phyloP scores from a whole-genome alignment of 2,888 invertebrate genomes.

The Tiliacea citrago region DNA sequence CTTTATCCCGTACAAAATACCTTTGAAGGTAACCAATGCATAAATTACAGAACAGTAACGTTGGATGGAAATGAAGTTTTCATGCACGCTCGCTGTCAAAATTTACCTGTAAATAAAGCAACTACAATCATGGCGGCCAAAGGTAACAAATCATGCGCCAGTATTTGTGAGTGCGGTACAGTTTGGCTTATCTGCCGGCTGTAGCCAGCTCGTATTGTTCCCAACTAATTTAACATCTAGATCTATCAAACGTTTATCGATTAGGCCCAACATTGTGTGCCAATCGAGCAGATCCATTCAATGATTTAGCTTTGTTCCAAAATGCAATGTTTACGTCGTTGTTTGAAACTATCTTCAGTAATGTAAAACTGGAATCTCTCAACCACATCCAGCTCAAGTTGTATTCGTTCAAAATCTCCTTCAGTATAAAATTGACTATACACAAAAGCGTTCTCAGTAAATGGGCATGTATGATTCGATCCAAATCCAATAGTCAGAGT shows the following conservation, averaged over 20 bases:
- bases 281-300: slow-evolving; percentile 6
- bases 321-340: slow-evolving; percentile 24
- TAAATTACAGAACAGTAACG: slow-evolving; percentile 62
- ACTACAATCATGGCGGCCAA: slow-evolving; percentile 53
- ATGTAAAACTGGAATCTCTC: slow-evolving; percentile 18
- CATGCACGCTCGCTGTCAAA: slow-evolving; percentile 66
- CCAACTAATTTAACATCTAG: slow-evolving; percentile 57
- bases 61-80: slow-evolving; percentile 64
- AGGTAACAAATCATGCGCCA: slow-evolving; percentile 67
- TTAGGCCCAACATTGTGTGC: slow-evolving; percentile 14
- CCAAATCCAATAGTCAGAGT: slow-evolving; percentile 79
- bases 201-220: slow-evolving; percentile 53
- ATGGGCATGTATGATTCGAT: slow-evolving; percentile 75
- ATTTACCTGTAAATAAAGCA: slow-evolving; percentile 68
- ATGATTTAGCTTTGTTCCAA: slow-evolving; percentile 35
- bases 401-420: slow-evolving; percentile 27
- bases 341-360: slow-evolving; percentile 16
- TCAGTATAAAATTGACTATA: slow-evolving; percentile 58
- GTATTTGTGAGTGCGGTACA: slow-evolving; percentile 63
- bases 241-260: slow-evolving; percentile 45
- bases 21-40: slow-evolving; percentile 67
- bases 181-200: slow-evolving; percentile 65
- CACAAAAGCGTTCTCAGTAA: slow-evolving; percentile 55
- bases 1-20: slow-evolving; percentile 44
- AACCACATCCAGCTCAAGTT: slow-evolving; percentile 14